A percentile compares a stretch with the other conserved stretches of the same genome.
These are phyloP conservation scores for Catajapyx aquilonaris DNA, from an alignment of 1,140 invertebrate species.

Conservation along the genomic window DNA sequence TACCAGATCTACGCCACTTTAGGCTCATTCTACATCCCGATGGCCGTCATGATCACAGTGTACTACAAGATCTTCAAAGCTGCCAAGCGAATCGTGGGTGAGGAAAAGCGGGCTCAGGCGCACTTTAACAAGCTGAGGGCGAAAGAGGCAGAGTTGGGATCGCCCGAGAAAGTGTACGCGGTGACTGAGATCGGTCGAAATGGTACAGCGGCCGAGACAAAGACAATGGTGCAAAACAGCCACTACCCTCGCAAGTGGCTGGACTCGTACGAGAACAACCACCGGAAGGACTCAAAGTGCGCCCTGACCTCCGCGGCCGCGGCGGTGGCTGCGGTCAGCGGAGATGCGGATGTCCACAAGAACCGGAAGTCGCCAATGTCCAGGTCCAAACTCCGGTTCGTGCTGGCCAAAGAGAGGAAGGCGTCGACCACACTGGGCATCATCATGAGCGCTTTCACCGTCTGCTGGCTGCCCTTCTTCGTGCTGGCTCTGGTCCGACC, in stretches of 20 bases:
- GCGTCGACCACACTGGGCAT: constrained; percentile 91
- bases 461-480: constrained; percentile 96
- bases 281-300: not conserved
- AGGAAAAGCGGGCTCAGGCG: constrained; percentile 63
- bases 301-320: not conserved
- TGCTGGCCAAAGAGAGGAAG: constrained; percentile 72
- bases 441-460: constrained; percentile 88
- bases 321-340: not conserved
- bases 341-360: too few relatives aligned
- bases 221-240: not conserved
- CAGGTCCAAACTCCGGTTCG: constrained; percentile 37
- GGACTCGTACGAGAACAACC: not conserved
- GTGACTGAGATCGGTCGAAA: not conserved
- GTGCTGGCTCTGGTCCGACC: constrained; percentile 67
- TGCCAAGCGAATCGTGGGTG: constrained; percentile 58
- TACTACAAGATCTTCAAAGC: constrained; percentile 80
- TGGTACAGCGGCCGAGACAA: not conserved
- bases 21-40: constrained; percentile 72
- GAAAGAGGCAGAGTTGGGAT: not conserved
- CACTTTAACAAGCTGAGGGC: constrained; percentile 33
- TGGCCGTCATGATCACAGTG: constrained; percentile 70
- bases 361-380: constrained; percentile 15
- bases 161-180: not conserved
- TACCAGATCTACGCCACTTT: constrained; percentile 80
- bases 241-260: not conserved